Evolutionary conservation across 2,888 invertebrate species (phyloP), one percentile per base, ranked within the genome.

Genomic region (Oscheius sp.): DNA sequence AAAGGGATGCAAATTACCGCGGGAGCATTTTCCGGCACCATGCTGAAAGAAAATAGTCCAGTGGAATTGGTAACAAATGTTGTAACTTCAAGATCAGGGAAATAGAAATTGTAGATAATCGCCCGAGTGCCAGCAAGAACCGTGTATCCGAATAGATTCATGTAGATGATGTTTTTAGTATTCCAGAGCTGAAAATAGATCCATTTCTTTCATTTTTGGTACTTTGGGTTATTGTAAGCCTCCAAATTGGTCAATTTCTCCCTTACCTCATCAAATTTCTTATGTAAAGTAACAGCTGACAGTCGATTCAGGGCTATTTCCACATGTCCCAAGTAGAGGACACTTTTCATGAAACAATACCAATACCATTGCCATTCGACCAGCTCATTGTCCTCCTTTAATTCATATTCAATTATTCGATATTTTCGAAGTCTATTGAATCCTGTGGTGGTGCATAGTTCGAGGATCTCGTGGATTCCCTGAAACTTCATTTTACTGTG

Each of bases 401-500:
- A 6, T 5, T 9, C 23, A 55, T 55, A 55, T 25, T 7, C 5
- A 25, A 55, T 23, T 2, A 55, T 13, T 23, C 23, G 21, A 25
- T 55, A 55, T 25, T 55, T 55, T 25, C 55, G 55, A 23, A 25
- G 25, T 18, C 55, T 16, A 55, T 55, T 55, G 21, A 55, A 12
- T 13, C 16, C 12, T 3, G 7, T 55, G 5, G 55, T 55, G 3
- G 55, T 55, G 3, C 16, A 3, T 5, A 23, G 21, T 21, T 25
- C 25, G 3, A 55, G 21, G 6, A 55, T 2, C 55, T 55, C 55
- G 25, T 55, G 55, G 25, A 25, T 23, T 23, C 55, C 55, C 55
- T 55, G 55, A 25, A 55, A 18, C 3, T 21, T 7, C 13, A 49
- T 49, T 7, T 18, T 49, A 7, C 3, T 49, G 3, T 35, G 3